Evolutionary conservation across 2,888 invertebrate genomes (phyloP), one percentile per base, ranked within the genome.

Genomic region (Rotaria socialis): DNA sequence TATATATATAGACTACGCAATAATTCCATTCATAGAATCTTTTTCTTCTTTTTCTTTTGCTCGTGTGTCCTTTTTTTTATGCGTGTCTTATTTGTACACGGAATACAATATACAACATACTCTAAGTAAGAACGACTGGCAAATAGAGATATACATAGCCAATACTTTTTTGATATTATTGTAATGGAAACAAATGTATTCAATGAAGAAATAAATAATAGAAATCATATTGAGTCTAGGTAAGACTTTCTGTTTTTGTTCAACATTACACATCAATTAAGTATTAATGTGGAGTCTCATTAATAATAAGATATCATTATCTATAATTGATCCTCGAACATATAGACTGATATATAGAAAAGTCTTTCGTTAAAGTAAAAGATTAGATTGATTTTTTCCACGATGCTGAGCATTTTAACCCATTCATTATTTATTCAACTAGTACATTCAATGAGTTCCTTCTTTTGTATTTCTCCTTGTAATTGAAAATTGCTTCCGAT

Each of bases 1-100:
- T 35, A 35, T 35, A 35, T 35, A 67, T 7, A 16, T 41, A 35
- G 35, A 35, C 27, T 27, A 67, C 1, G 27, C 35, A 35, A 67
- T 67, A 67, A 67, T 67, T 67, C 27, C 27, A 67, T 67, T 67
- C 35, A 67, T 27, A 67, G 67, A 67, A 67, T 67, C 35, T 67
- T 41, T 27, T 41, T 67, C 35, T 27, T 67, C 67, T 67, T 67
- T 27, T 67, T 67, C 67, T 67, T 16, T 35, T 50, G 0, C 14
- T 50, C 14, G 14, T 50, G 14, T 50, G 14, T 50, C 16, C 4
- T 35, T 56, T 24, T 56, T 22, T 55, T 8, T 55, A 19, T 55
- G 22, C 24, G 8, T 35, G 35, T 41, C 27, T 19, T 35, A 35
- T 67, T 67, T 67, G 35, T 67, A 67, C 67, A 67, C 14, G 35